Evolutionary conservation across 1,140 invertebrate genomes (phyloP).

Genomic region (Hylaeus volcanicus): DNA sequence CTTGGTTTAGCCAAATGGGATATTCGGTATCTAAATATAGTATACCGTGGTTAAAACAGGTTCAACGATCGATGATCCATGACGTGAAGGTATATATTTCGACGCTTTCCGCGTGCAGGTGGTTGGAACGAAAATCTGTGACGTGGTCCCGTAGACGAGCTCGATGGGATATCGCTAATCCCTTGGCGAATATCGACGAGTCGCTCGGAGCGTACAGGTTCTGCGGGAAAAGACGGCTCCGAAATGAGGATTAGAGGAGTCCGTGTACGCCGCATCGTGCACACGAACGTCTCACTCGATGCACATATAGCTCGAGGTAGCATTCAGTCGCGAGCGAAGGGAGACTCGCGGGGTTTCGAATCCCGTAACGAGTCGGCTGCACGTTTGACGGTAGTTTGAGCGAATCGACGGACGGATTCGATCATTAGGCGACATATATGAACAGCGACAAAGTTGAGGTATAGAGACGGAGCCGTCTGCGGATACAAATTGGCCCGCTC

Average conservation of each 20-base stretch:
- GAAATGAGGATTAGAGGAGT: slow-evolving; percentile 29
- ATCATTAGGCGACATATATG: slow-evolving; percentile 56
- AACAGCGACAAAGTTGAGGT: neutral
- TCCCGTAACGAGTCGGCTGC: slow-evolving; percentile 13
- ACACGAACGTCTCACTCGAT: neutral
- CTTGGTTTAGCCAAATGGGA: too few species aligned
- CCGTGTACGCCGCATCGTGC: neutral
- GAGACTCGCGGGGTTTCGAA: slow-evolving; percentile 45
- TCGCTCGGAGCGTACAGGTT: neutral
- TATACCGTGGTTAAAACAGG: too few species aligned
- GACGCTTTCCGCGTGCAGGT: too few species aligned
- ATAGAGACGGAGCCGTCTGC: slow-evolving; percentile 26
- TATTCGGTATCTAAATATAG: too few species aligned
- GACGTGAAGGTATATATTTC: too few species aligned
- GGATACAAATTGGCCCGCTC: slow-evolving; percentile 64
- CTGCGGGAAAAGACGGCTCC: neutral
- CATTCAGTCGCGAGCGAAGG: neutral
- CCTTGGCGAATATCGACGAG: slow-evolving; percentile 47
- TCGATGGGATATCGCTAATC: slow-evolving; percentile 54
- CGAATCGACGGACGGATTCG: slow-evolving; percentile 40
- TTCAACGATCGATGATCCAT: too few species aligned
- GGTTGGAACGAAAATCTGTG: slow-evolving; percentile 41
- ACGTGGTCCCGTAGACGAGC: slow-evolving; percentile 18
- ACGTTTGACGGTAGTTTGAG: slow-evolving; percentile 21
- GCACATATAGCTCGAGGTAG: neutral